Conservation (phyloP, 1,140 invertebrate species). For the Cherax quadricarinatus region DNA sequence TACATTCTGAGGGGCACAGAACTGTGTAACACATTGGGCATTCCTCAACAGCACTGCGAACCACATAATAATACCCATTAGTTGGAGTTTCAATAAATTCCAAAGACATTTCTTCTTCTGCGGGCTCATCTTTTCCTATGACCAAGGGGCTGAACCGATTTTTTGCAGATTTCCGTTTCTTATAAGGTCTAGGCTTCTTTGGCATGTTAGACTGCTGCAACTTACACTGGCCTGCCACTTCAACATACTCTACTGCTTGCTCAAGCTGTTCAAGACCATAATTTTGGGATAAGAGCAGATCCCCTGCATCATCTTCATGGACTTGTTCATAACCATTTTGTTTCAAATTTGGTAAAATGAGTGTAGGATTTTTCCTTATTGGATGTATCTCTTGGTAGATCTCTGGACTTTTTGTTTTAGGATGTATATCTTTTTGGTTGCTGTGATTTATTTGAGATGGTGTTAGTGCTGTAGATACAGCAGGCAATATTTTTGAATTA, state of each 20-base stretch:
- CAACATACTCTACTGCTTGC: slow-evolving; percentile 1
- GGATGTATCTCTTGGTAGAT: not conserved
- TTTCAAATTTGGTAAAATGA: not conserved
- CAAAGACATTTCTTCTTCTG: not conserved
- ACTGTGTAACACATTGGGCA: slow-evolving; percentile 13
- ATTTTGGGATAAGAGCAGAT: not conserved
- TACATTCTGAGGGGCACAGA: not conserved
- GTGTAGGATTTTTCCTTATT: not conserved
- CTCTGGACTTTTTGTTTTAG: not conserved
- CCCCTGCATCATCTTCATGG: not conserved
- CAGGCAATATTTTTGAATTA: not conserved
- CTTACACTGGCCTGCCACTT: not conserved
- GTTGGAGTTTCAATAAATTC: slow-evolving; percentile 1
- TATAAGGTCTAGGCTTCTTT: not conserved
- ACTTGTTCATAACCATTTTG: not conserved
- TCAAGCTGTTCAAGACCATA: not conserved
- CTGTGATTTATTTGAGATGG: not conserved
- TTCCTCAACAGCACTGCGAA: not conserved
- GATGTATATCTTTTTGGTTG: not conserved
- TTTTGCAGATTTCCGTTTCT: not conserved
- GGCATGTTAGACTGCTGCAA: not conserved
- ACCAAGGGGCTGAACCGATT: not conserved
- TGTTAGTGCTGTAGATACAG: not conserved
- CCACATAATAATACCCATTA: not conserved
- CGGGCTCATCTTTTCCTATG: not conserved